These are phyloP conservation scores for Chirona hameri DNA, from an alignment of 2,888 invertebrate genomes.

Conservation along the genomic window DNA sequence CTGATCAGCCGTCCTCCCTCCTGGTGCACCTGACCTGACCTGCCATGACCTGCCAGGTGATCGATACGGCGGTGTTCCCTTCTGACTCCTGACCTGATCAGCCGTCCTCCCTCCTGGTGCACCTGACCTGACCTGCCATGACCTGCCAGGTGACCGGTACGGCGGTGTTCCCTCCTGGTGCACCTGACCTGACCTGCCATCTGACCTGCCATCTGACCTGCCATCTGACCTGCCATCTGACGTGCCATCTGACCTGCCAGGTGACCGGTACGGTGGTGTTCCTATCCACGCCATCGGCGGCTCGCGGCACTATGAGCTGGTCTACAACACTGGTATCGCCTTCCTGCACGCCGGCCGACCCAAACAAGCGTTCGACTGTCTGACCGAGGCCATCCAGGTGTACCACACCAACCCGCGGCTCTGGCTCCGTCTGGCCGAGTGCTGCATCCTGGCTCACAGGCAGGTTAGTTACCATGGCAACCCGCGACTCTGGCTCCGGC, in stretches of 20 bases:
- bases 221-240: background rate
- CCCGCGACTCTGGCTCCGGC: background rate
- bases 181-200: background rate
- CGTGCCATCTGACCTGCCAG: background rate
- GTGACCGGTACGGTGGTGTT: slow-evolving; percentile 47
- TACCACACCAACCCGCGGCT: slow-evolving; percentile 83
- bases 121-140: background rate
- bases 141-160: no score
- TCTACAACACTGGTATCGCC: slow-evolving; percentile 80
- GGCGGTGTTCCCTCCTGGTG: background rate
- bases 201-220: background rate
- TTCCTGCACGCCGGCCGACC: slow-evolving; percentile 76
- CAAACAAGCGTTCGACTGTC: slow-evolving; percentile 74
- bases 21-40: no score
- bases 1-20: no score
- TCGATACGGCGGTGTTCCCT: no score
- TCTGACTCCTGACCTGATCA: no score
- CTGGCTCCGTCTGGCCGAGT: slow-evolving; percentile 91
- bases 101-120: no score
- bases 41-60: no score
- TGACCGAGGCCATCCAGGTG: slow-evolving; percentile 73
- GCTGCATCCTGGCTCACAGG: slow-evolving; percentile 60
- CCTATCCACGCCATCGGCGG: slow-evolving; percentile 61
- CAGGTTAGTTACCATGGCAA: slow-evolving; percentile 32
- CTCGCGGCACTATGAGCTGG: slow-evolving; percentile 61